Evolutionary conservation across 2,797 vertebrate genomes (phyloP), one percentile per base, ranked within the genome.

Genomic region (Malacoctenus gilli): DNA sequence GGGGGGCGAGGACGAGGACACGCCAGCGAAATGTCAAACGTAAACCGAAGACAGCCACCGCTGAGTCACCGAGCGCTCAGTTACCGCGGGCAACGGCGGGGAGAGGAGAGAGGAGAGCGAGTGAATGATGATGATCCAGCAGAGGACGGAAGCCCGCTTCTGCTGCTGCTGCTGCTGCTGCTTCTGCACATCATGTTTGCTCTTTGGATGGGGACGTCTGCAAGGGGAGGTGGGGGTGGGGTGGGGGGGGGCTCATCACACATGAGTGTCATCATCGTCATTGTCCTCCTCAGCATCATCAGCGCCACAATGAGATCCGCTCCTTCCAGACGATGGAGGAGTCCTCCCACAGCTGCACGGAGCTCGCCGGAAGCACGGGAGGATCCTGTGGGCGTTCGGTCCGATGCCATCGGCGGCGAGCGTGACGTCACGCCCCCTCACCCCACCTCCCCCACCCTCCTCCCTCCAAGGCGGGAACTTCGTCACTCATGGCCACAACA

Each of bases 391-490:
- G 41, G 67, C 20, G 61, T 66, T 49, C 5, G 4, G 9, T 49
- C 44, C 51, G 23, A 35, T 20, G 20, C 4, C 59, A 57, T 58
- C 8, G 23, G 35, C 44, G 19, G 20, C 1, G 40, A 47, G 42
- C 44, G 34, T 18, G 4, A 55, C 53, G 8, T 85, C 79, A 36
- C 63, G 20, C 43, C 68, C 56, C 14, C 62, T 50, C 31, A 39
- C 66, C 49, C 59, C 37, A 18, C 55, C 8, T 21, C 38, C 51
- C 47, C 18, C 66, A 46, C 59, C 37, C 21, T 59, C 8, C 21
- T 43, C 51, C 47, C 18, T 4, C 2, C n/a, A n/a, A n/a, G n/a
- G n/a, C n/a, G n/a, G n/a, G n/a, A n/a, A n/a, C n/a, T n/a, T n/a
- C n/a, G n/a, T n/a, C n/a, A n/a, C n/a, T n/a, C n/a, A n/a, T n/a